These are phyloP conservation scores for Drosophila takahashii DNA, from an alignment of 1,140 invertebrate genomes.

Conservation along the genomic window DNA sequence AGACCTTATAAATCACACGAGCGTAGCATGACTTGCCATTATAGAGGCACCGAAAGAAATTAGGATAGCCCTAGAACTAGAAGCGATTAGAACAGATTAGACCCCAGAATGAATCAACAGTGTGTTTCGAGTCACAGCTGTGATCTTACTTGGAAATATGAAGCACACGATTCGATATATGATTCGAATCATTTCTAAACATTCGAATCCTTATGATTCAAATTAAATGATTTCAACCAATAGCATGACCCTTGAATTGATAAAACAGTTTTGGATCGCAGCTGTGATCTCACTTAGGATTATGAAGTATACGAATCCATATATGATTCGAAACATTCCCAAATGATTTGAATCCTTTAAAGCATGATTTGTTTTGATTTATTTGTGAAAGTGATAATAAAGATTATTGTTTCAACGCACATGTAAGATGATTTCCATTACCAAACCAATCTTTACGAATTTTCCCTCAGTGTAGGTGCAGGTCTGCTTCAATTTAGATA, in stretches of 20 bases:
- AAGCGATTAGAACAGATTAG: background rate
- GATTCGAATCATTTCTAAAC: background rate
- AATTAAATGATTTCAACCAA: too few relatives aligned
- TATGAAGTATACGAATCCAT: too few relatives aligned
- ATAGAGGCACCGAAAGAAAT: conserved; percentile 36
- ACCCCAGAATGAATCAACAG: too few relatives aligned
- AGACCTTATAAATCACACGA: conserved; percentile 83
- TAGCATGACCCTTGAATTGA: background rate
- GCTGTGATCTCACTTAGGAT: too few relatives aligned
- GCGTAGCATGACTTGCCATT: conserved; percentile 78
- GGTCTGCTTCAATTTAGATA: conserved; percentile 24
- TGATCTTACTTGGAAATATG: too few relatives aligned
- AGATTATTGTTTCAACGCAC: too few relatives aligned
- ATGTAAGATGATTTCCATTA: too few relatives aligned
- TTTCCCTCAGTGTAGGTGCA: conserved; percentile 9
- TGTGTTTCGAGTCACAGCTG: too few relatives aligned
- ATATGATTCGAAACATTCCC: background rate
- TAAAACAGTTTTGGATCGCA: too few relatives aligned
- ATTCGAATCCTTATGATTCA: background rate
- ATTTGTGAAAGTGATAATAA: too few relatives aligned
- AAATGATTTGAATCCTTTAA: background rate
- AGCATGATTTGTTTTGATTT: too few relatives aligned
- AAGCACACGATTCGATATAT: too few relatives aligned
- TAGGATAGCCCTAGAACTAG: background rate
- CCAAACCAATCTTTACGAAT: background rate